These are phyloP conservation scores for Pseudorhiza aurosa DNA, from an alignment of 30 jellyfish, hydroid and myxozoan species.

Conservation along the genomic window DNA sequence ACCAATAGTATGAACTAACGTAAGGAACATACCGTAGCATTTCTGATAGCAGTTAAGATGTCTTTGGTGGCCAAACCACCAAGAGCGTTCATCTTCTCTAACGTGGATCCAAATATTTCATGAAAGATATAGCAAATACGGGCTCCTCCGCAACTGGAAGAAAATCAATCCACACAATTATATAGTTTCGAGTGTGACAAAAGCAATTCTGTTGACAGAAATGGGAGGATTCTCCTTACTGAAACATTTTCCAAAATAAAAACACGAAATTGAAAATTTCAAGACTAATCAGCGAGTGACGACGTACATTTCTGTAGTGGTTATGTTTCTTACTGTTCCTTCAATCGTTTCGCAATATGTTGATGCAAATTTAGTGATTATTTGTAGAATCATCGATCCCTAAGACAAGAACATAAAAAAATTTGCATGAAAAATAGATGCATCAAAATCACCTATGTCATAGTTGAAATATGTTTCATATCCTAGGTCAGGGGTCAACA, in stretches of 20 bases:
- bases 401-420: constrained; percentile 6
- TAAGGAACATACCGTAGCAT: constrained; percentile 81
- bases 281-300: not conserved
- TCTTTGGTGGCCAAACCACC: constrained; percentile 92
- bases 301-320: constrained; percentile 94
- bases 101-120: constrained; percentile 85
- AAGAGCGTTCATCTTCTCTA: constrained; percentile 74
- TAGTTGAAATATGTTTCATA: not conserved
- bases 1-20: too few species aligned
- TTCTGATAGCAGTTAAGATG: constrained; percentile 88
- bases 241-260: not conserved
- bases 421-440: not conserved
- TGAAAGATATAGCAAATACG: constrained; percentile 89
- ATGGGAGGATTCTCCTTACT: too few species aligned
- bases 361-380: constrained; percentile 80
- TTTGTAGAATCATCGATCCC: constrained; percentile 82
- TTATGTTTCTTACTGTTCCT: constrained; percentile 88
- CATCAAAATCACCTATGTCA: not conserved
- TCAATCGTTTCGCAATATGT: constrained; percentile 89
- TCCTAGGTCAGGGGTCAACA: too few species aligned
- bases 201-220: not conserved
- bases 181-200: too few species aligned
- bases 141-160: constrained; percentile 96
- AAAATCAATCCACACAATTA: too few species aligned
- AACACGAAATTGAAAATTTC: not conserved